These are phyloP conservation scores for Takifugu bimaculatus DNA, from an alignment of 2,113 vertebrate genomes.

Conservation along the genomic window DNA sequence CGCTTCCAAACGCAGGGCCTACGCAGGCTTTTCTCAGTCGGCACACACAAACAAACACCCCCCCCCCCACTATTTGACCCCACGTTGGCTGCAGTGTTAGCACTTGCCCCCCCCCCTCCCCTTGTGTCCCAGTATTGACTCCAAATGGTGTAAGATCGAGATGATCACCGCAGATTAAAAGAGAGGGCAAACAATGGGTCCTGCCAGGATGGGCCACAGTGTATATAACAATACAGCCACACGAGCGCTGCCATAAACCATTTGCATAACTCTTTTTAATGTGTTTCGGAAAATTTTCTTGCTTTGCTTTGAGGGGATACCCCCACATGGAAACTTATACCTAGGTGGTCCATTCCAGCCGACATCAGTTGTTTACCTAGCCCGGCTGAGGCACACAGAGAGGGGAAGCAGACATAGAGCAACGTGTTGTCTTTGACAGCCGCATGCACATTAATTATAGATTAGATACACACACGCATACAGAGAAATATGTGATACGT, in stretches of 20 bases:
- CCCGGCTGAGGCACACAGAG: slow-evolving; percentile 56
- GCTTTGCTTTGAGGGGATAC: slow-evolving; percentile 69
- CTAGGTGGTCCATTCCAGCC: slow-evolving; percentile 78
- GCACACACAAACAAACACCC: slow-evolving; percentile 8
- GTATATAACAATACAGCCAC: slow-evolving; percentile 69
- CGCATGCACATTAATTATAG: slow-evolving; percentile 28
- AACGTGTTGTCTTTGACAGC: slow-evolving; percentile 55
- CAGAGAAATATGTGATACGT: slow-evolving; percentile 16
- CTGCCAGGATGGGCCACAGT: slow-evolving; percentile 65
- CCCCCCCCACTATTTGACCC: slow-evolving; percentile 41
- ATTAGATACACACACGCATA: slow-evolving; percentile 16
- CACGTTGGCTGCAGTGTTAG: slow-evolving; percentile 52
- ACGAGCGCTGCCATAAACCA: slow-evolving; percentile 72
- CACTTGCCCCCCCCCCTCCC: slow-evolving; percentile 17
- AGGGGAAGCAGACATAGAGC: slow-evolving; percentile 62
- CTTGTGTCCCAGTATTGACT: slow-evolving; percentile 63
- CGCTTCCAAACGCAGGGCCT: slow-evolving; percentile 19
- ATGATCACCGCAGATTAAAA: slow-evolving; percentile 64
- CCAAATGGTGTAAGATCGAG: slow-evolving; percentile 58
- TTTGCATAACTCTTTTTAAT: slow-evolving; percentile 77
- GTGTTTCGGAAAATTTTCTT: slow-evolving; percentile 74
- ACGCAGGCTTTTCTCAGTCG: slow-evolving; percentile 32
- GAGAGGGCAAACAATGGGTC: slow-evolving; percentile 55
- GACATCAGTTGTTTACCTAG: slow-evolving; percentile 74
- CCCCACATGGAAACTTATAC: slow-evolving; percentile 75